Evolutionary conservation across 2,888 invertebrate genomes (phyloP).

Genomic region (Mimachlamys varia): DNA sequence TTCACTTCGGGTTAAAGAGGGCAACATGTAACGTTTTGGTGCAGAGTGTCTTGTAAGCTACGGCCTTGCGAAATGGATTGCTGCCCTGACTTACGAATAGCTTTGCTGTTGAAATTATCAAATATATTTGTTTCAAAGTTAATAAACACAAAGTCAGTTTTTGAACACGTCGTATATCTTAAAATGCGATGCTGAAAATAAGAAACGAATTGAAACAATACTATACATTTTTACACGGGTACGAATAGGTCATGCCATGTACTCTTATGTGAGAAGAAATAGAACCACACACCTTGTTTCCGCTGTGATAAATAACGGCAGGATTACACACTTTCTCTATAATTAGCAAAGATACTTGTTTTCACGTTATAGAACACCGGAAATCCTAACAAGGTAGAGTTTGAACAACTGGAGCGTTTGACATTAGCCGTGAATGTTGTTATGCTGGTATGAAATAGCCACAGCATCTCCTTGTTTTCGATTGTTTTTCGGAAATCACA

Average conservation of each 20-base stretch:
- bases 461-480: not conserved
- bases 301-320: not conserved
- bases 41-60: not conserved
- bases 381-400: not conserved
- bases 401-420: not conserved
- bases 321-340: not conserved
- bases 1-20: not conserved
- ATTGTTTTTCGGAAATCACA: not conserved
- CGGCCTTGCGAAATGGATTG: not conserved
- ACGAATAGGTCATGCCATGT: not conserved
- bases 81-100: not conserved
- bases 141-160: not conserved
- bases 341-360: not conserved
- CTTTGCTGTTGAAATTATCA: no score
- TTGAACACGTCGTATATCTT: not conserved
- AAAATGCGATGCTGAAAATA: no score
- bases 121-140: not conserved
- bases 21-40: not conserved
- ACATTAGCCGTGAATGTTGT: not conserved
- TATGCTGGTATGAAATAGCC: no score
- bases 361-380: not conserved
- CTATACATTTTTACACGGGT: no score
- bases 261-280: not conserved
- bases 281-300: not conserved
- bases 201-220: no score